phyloP scores from a whole-genome alignment of 2,113 vertebrate species.

The Oncorhynchus tshawytscha region DNA sequence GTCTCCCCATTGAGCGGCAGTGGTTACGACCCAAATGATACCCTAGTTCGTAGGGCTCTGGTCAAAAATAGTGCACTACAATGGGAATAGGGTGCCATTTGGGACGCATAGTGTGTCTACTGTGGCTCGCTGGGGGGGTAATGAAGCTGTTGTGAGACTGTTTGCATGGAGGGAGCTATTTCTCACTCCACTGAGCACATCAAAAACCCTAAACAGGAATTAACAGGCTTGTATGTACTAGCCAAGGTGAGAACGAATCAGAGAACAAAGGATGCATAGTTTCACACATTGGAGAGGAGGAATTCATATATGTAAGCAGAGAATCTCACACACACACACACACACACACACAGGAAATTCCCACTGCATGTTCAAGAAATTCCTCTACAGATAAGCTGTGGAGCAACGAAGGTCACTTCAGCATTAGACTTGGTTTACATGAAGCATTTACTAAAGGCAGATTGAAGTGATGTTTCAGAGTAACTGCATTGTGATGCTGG shows the following conservation, averaged over 20 bases:
- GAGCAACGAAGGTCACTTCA: too few species aligned
- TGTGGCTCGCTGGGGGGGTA: neutral
- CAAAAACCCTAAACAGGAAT: slow-evolving; percentile 18
- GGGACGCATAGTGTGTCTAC: too few species aligned
- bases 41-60: too few species aligned
- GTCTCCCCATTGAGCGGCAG: neutral
- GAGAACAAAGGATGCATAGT: neutral
- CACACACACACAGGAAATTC: neutral
- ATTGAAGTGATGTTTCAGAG: too few species aligned
- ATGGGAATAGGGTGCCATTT: too few species aligned
- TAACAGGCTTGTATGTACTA: neutral
- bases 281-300: slow-evolving; percentile 4
- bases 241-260: neutral
- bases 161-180: slow-evolving; percentile 3
- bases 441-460: too few species aligned
- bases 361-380: too few species aligned
- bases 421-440: too few species aligned
- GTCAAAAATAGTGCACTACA: neutral
- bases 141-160: neutral
- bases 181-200: slow-evolving; percentile 19
- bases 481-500: too few species aligned
- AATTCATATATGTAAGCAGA: slow-evolving; percentile 13
- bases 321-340: slow-evolving; percentile 20
- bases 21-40: neutral
- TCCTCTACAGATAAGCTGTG: too few species aligned